Evolutionary conservation across 2,797 vertebrate genomes (phyloP), one percentile per base, ranked within the genome.

Genomic region (Hippoglossus hippoglossus): DNA sequence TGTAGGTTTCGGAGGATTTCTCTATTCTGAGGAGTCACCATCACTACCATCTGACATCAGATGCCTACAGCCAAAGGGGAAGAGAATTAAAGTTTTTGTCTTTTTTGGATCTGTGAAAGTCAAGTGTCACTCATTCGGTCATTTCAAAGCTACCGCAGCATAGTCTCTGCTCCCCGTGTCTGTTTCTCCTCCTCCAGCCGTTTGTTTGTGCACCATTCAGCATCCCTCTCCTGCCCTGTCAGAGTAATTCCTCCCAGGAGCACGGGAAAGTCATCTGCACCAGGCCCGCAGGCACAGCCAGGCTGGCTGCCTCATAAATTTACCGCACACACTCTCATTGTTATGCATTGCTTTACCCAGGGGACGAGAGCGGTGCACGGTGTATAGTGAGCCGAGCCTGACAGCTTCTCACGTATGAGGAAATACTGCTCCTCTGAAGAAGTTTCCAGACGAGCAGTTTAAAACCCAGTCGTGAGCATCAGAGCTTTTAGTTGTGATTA

Each of bases 221-320:
- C 78, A 80, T 87, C 80, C 79, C 79, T 77, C 75, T 41, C 61
- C 79, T 67, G 74, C 54, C 69, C 82, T 83, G 81, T 86, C 83
- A 82, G 28, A 66, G 55, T 85, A 75, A 88, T 88, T 81, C 83
- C 83, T 91, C 86, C 81, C 81, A 75, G 79, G 75, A 83, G 81
- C 62, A 28, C 80, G 31, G 78, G 81, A 65, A 79, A 89, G 89
- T 87, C 87, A 84, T 88, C 85, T 78, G 80, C 84, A 80, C 31
- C 77, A 54, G 73, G 74, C 80, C 85, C 54, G 73, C 86, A 67
- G 83, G 90, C 86, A 72, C 59, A 55, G 73, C 60, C 75, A 61
- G 81, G 60, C 47, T 62, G 80, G 64, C 80, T 57, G 79, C 68
- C 71, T 87, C 87, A 84, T 92, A 88, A 90, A 90, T 92, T 83